Evolutionary conservation across 2,797 vertebrate genomes (phyloP).

Genomic region (Tauraco hartlaubi): DNA sequence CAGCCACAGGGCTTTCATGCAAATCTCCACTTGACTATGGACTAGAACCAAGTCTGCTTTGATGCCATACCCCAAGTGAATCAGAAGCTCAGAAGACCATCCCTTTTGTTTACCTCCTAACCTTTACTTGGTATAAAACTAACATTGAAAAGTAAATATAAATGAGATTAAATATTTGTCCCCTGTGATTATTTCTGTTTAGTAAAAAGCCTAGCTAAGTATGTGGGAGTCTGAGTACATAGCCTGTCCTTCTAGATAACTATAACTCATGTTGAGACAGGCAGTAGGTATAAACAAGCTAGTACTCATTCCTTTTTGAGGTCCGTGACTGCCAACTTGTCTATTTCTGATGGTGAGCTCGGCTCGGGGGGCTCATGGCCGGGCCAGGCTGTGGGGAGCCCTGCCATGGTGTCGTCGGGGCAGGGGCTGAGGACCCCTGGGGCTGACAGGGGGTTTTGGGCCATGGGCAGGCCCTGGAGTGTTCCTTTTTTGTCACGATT

Average conservation of each 20-base stretch:
- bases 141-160: background rate
- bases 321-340: fast-evolving
- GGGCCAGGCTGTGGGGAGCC: no score
- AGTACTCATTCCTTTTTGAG: background rate
- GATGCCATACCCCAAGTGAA: background rate
- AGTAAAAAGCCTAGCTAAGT: background rate
- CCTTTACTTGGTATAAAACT: background rate
- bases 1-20: background rate
- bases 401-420: fast-evolving
- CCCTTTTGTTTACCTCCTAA: background rate
- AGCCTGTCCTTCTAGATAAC: background rate
- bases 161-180: background rate
- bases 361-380: fast-evolving
- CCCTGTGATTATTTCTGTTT: background rate
- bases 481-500: background rate
- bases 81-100: background rate
- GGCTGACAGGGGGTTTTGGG: background rate
- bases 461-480: background rate
- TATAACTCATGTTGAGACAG: background rate
- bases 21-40: background rate
- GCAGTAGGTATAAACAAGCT: background rate
- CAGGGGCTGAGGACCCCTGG: background rate
- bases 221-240: background rate
- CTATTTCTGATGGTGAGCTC: background rate
- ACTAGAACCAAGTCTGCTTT: background rate